Base-by-base conservation (phyloP, 2,113 vertebrate genomes). In the Suricata suricatta region DNA sequence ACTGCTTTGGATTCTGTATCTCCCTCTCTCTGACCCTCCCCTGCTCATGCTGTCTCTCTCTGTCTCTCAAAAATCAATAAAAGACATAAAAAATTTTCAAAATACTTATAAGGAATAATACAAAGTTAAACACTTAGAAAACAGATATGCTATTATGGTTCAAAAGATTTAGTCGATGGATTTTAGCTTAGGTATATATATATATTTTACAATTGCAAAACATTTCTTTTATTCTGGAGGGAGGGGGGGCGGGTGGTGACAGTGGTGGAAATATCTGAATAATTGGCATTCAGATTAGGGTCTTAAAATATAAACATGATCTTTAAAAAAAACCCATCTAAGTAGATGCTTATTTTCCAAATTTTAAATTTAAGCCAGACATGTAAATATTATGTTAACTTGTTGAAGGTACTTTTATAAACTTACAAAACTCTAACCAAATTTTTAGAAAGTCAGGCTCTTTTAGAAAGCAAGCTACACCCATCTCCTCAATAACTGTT, bases 351-450 rank as follows among this genome's bases (percentile, higher is more conserved):
- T 98, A 98, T 99, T 99, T 99, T 98, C 98, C 98, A 98, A 98
- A 97, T 76, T 95, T 95, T 98, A 98, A 98, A 98, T 97, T 98
- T 98, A 99, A 98, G 79, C 98, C 98, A 98, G 96, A 98, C 96
- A 77, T 99, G 98, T 99, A 99, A 99, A 99, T 99, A 99, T 97
- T 97, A 98, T 97, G 57, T 98, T 98, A 98, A 98, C 98, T 98
- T 98, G 97, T 97, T 98, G 97, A 98, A 98, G 98, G 88, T 98
- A 98, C 8, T 97, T 98, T 99, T 99, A 98, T 99, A 99, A 98
- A 98, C 95, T 98, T 92, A 97, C 92, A 91, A 97, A 98, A 95
- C 97, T 99, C 94, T 98, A 98, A 98, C 97, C 96, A 98, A 98
- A 98, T 98, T 97, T 98, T 98, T 98, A 98, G 97, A 44, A 38